Conservation (phyloP, 2,888 invertebrate species). For the Euplagia quadripunctaria region DNA sequence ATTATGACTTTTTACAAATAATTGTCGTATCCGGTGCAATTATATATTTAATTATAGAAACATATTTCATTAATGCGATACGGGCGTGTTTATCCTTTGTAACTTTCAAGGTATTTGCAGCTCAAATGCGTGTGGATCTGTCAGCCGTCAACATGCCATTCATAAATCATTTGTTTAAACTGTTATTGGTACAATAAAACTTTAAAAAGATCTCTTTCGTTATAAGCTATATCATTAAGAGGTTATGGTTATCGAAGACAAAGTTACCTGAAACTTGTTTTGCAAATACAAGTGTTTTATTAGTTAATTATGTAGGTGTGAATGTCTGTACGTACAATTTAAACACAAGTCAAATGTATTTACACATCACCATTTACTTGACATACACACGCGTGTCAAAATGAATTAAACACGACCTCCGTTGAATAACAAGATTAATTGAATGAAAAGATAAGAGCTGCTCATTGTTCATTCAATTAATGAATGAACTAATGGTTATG, state of each 20-base stretch:
- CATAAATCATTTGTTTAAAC: no score
- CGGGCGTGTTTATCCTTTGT: neutral
- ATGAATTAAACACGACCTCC: slow-evolving; percentile 57
- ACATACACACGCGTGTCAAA: slow-evolving; percentile 46
- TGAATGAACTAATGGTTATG: slow-evolving; percentile 45
- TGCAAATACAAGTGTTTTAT: neutral
- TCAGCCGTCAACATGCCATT: no score
- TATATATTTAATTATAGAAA: neutral
- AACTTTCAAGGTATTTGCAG: no score
- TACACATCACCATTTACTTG: slow-evolving; percentile 31
- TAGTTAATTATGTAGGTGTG: slow-evolving; percentile 27
- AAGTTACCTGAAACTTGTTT: neutral
- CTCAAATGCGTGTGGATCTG: no score
- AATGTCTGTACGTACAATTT: slow-evolving; percentile 34
- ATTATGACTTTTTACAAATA: no score
- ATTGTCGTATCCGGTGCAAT: no score
- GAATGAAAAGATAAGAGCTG: slow-evolving; percentile 63
- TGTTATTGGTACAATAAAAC: no score
- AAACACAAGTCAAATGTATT: slow-evolving; percentile 40
- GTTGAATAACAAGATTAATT: slow-evolving; percentile 64
- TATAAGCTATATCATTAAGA: neutral
- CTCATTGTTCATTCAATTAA: slow-evolving; percentile 65
- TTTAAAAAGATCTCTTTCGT: neutral
- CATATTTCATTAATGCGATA: neutral
- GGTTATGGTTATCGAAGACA: neutral